Percentiles rank a stretch among this genome's conserved stretches.
These are phyloP conservation scores for Urocynchramus pylzowi DNA, from an alignment of 2,113 vertebrate species.

Conservation along the genomic window DNA sequence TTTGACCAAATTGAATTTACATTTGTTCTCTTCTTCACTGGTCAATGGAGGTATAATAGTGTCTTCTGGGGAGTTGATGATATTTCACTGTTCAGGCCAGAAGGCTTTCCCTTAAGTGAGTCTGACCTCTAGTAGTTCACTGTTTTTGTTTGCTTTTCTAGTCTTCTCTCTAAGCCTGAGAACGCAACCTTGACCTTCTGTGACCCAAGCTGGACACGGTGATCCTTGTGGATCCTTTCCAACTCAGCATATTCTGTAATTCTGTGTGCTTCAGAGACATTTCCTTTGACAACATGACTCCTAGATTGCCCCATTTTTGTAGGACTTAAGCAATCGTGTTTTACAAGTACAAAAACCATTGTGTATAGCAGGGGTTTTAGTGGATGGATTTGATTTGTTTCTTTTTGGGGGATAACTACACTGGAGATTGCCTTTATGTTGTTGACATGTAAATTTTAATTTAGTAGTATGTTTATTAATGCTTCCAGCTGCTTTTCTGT, in stretches of 20 bases:
- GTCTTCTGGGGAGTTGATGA: not conserved
- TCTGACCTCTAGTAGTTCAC: not conserved
- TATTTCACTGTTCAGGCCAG: not conserved
- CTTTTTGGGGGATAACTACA: not conserved
- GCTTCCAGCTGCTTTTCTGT: not conserved
- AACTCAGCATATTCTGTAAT: not conserved
- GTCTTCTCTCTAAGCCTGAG: not conserved
- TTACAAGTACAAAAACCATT: not conserved
- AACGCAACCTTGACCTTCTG: not conserved
- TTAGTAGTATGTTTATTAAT: not conserved
- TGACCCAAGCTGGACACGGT: not conserved
- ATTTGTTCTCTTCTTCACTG: not conserved
- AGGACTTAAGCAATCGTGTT: accelerated
- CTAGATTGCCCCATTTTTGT: not conserved
- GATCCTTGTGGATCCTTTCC: not conserved
- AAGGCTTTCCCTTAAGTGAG: not conserved
- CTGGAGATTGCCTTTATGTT: not conserved
- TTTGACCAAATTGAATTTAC: not conserved
- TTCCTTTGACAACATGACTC: not conserved
- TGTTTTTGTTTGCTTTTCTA: not conserved
- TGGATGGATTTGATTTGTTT: not conserved
- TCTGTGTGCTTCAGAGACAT: not conserved
- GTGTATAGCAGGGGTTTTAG: not conserved
- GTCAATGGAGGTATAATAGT: not conserved
- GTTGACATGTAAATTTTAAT: not conserved